Conservation (phyloP, 1,140 invertebrate species). For the Phocides pigmalion region DNA sequence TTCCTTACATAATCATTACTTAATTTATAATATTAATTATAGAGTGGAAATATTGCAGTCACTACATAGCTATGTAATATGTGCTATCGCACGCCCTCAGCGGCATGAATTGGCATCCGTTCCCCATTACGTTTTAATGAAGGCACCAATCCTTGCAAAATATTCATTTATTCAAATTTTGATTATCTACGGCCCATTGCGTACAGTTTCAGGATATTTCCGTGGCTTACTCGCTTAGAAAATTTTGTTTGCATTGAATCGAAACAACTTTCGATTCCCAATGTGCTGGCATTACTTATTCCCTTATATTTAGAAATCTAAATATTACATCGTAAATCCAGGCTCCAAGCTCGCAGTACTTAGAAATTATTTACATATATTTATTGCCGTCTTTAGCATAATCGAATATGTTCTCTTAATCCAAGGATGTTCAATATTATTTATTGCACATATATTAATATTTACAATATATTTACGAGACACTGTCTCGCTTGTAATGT, state of each 20-base stretch:
- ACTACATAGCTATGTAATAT: no score
- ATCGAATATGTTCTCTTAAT: conserved; percentile 34
- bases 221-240: conserved; percentile 21
- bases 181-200: conserved; percentile 23
- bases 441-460: conserved; percentile 25
- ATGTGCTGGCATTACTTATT: conserved; percentile 26
- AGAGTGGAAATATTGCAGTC: no score
- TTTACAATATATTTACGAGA: conserved; percentile 18
- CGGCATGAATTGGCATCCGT: background rate
- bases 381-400: conserved; percentile 32
- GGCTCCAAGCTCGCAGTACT: conserved; percentile 22
- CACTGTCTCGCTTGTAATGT: background rate
- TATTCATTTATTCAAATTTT: conserved; percentile 30
- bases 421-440: conserved; percentile 28
- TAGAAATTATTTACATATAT: conserved; percentile 35
- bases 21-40: no score
- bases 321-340: conserved; percentile 34
- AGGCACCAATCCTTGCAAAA: background rate
- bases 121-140: conserved; percentile 9
- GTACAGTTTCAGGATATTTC: conserved; percentile 29
- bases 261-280: conserved; percentile 29
- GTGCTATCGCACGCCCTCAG: background rate
- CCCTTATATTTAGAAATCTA: conserved; percentile 34
- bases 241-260: conserved; percentile 36
- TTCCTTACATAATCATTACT: no score